These are phyloP conservation scores for Oryzias dopingdopingensis DNA, from an alignment of 2,797 vertebrate species.

Conservation along the genomic window DNA sequence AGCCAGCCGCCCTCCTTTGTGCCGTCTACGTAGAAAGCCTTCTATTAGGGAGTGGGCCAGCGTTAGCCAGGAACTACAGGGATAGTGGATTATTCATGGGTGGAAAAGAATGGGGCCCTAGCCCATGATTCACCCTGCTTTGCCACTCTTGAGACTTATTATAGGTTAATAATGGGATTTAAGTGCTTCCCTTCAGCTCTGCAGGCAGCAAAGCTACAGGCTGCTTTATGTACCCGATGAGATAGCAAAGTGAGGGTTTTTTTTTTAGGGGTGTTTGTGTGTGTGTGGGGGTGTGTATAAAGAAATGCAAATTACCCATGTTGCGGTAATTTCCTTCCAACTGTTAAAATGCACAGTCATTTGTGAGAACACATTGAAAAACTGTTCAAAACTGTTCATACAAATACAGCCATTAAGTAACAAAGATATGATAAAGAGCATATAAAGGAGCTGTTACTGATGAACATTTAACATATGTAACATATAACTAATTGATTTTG, in stretches of 20 bases:
- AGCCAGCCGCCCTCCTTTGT: conserved; percentile 4
- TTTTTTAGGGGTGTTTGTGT: no score
- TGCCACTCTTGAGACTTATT: conserved; percentile 42
- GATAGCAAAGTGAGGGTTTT: conserved; percentile 17
- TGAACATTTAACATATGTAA: no score
- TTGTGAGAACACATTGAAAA: no score
- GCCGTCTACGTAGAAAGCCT: conserved; percentile 13
- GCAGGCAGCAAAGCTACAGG: conserved; percentile 48
- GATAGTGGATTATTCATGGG: conserved; percentile 28
- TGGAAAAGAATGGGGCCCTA: conserved; percentile 24
- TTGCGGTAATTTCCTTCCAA: no score
- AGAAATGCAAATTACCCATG: no score
- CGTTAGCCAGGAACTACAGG: conserved; percentile 21
- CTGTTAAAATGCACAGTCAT: no score
- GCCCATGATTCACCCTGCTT: conserved; percentile 4
- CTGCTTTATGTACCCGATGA: conserved; percentile 49
- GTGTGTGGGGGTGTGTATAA: not conserved
- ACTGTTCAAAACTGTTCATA: no score
- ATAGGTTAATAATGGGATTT: conserved; percentile 63
- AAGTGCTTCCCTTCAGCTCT: conserved; percentile 52
- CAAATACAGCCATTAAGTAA: no score
- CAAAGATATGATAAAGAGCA: no score
- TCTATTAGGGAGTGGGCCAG: conserved; percentile 34
- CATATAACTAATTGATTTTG: no score
- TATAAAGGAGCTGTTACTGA: no score